Evolutionary conservation across 1,140 invertebrate species (phyloP), one percentile per base, ranked within the genome.

Genomic region (Saxidomus purpurata): DNA sequence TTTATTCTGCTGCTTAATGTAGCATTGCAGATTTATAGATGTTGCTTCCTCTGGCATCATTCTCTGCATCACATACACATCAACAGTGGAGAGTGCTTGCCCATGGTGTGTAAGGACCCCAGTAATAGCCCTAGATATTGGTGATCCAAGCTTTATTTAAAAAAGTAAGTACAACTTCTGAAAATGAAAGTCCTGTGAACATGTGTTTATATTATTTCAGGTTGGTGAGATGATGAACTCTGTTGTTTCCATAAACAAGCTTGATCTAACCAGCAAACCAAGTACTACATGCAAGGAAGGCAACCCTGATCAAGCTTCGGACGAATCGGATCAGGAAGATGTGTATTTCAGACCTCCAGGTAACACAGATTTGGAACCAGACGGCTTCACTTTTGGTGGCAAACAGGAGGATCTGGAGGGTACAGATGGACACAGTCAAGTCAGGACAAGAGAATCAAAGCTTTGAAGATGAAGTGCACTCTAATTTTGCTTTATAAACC

Each of bases 221-320:
- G 84, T 93, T 3, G 34, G 86, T 87, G 92, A 92, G 49, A 92
- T 93, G 31, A 91, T 93, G 92, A 90, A 87, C 61, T 93, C 93
- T 15, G 49, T 92, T 17, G 91, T 71, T 15, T 92, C 92, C 59
- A 90, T 93, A 43, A 89, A 92, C 55, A 93, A 90, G 38, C 69
- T 93, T 40, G 90, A 92, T 52, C 47, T 93, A 28, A 83, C 90
- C 25, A 79, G 89, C 43, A 55, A 87, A 25, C 90, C 89, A 38
- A 63, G 8, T 1, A 11, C 25, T 25, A 52, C n/a, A n/a, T 40
- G 22, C 28, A 55, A 49, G 34, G 52, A 34, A 38, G 34, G 52
- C 8, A 2, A 79, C 31, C n/a, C 36, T 63, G 31, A n/a, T 47
- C 63, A 71, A 84, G 82, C 43, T 0, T 84, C 82, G 52, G 61